These are phyloP conservation scores for Hypanus sabinus DNA, from an alignment of 2,113 vertebrate species.

Conservation along the genomic window DNA sequence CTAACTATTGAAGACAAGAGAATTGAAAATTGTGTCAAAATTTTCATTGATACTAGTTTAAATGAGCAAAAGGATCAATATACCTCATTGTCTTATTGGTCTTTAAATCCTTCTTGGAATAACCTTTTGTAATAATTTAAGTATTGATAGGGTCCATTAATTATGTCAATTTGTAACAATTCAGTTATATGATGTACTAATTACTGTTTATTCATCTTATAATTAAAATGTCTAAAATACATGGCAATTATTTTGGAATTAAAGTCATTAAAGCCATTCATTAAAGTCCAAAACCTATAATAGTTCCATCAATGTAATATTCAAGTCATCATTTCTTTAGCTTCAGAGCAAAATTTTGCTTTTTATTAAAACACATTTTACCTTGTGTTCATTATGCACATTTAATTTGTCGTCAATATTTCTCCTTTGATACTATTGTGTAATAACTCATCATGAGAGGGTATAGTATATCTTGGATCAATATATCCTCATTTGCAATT, in stretches of 20 bases:
- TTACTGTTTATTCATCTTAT: no score
- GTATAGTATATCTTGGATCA: conserved; percentile 62
- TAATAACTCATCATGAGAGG: conserved; percentile 52
- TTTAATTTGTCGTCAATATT: conserved; percentile 48
- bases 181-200: no score
- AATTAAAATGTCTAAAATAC: neutral
- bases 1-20: neutral
- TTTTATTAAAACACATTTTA: conserved; percentile 27
- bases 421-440: conserved; percentile 57
- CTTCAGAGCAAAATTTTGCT: conserved; percentile 9
- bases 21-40: neutral
- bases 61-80: neutral
- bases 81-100: neutral
- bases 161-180: no score
- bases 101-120: neutral
- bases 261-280: no score
- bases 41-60: neutral
- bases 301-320: neutral
- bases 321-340: neutral
- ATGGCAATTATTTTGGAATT: neutral
- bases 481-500: conserved; percentile 74
- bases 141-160: neutral
- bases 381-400: conserved; percentile 55
- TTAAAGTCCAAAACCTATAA: neutral
- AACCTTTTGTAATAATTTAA: neutral